Conservation (phyloP, 2,113 vertebrate genomes). For the Myanophis thanlyinensis region DNA sequence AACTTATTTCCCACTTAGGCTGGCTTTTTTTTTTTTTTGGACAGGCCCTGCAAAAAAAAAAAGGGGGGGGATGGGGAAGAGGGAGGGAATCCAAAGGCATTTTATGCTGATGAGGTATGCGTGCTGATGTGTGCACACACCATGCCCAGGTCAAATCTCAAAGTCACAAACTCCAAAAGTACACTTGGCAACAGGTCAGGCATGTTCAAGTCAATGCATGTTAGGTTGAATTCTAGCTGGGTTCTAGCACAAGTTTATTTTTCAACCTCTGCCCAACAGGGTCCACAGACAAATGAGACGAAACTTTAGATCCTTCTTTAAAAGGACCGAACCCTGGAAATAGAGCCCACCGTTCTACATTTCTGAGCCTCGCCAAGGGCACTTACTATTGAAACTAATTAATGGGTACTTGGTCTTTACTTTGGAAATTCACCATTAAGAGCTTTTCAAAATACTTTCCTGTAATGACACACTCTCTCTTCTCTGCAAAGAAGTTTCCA, state of each 20-base stretch:
- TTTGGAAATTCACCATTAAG: not conserved
- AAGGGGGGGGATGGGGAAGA: not conserved
- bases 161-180: not conserved
- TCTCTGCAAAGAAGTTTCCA: not conserved
- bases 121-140: too few relatives aligned
- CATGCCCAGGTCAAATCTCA: not conserved
- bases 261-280: not conserved
- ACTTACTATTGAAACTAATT: not conserved
- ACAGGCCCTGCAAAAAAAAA: not conserved
- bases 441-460: not conserved
- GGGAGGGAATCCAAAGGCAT: not conserved
- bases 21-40: not conserved
- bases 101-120: not conserved
- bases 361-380: not conserved
- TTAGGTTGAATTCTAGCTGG: not conserved
- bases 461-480: not conserved
- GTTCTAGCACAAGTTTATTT: not conserved
- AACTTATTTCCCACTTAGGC: not conserved
- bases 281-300: not conserved
- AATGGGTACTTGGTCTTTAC: not conserved
- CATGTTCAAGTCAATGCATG: not conserved
- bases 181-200: not conserved
- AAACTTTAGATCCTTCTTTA: not conserved
- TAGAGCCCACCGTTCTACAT: not conserved
- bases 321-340: not conserved